These are phyloP conservation scores for Acronicta leporina DNA, from an alignment of 2,888 invertebrate genomes.

Conservation along the genomic window DNA sequence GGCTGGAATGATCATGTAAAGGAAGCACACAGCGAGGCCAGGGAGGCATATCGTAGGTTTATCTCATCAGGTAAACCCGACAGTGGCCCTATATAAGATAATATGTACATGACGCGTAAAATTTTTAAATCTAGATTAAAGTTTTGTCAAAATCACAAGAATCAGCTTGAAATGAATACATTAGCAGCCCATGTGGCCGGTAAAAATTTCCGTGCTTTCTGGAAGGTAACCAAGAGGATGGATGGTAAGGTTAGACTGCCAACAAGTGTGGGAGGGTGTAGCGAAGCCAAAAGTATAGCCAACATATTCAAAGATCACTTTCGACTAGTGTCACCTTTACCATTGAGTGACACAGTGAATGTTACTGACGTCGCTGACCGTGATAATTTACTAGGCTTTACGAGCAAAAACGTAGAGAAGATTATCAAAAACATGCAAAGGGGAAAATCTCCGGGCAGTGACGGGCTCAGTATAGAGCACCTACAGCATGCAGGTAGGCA, in stretches of 20 bases:
- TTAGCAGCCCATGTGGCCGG: neutral
- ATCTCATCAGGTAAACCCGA: neutral
- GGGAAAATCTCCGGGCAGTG: too few species aligned
- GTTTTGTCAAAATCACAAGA: neutral
- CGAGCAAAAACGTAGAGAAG: too few species aligned
- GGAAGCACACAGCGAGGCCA: neutral
- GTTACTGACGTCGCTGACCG: too few species aligned
- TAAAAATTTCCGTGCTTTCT: neutral
- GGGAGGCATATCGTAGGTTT: neutral
- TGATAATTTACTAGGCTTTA: too few species aligned
- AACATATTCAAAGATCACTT: conserved; percentile 3
- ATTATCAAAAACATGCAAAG: too few species aligned
- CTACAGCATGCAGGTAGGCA: too few species aligned
- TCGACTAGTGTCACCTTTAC: neutral
- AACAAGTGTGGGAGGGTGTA: conserved; percentile 5
- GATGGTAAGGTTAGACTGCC: neutral
- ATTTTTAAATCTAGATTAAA: too few species aligned
- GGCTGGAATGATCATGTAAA: conserved; percentile 2
- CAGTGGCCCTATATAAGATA: neutral
- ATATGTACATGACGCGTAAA: neutral
- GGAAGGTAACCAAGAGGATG: neutral
- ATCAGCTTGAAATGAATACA: neutral
- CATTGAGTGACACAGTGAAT: too few species aligned
- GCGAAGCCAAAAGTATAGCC: neutral
- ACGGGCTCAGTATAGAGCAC: too few species aligned